These are phyloP conservation scores for Tricholauxania praeusta DNA, from an alignment of 2,888 invertebrate genomes.

Conservation along the genomic window DNA sequence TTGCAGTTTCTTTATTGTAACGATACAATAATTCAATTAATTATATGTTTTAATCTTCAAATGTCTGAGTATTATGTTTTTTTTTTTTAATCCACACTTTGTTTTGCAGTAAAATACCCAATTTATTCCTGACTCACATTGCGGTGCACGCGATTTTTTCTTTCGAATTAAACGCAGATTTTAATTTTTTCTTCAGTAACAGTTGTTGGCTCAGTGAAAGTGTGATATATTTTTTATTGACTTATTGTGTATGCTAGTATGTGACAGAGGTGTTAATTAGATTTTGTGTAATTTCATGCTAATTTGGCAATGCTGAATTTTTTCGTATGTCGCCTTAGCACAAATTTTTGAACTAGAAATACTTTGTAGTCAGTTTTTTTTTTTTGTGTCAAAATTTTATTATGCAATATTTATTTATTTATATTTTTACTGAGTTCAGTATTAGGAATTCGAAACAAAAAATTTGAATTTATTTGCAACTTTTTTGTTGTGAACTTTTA, in stretches of 20 bases:
- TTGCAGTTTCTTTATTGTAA: too few species aligned
- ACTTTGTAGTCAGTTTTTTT: constrained; percentile 12
- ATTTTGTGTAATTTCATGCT: constrained; percentile 45
- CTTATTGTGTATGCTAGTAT: constrained; percentile 42
- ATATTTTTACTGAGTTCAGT: constrained; percentile 1
- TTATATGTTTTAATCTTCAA: too few species aligned
- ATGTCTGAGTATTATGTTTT: too few species aligned
- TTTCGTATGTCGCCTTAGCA: background rate
- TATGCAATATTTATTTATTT: constrained; percentile 41
- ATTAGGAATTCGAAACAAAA: background rate
- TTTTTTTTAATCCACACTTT: too few species aligned
- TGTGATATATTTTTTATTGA: constrained; percentile 23
- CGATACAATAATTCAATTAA: too few species aligned
- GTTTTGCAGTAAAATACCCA: too few species aligned
- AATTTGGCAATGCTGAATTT: constrained; percentile 41
- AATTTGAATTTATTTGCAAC: background rate
- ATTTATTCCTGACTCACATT: background rate
- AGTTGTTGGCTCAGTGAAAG: constrained; percentile 18
- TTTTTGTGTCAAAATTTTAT: constrained; percentile 24
- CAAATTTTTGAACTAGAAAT: constrained; percentile 2
- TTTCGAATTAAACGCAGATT: background rate
- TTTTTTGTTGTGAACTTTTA: background rate
- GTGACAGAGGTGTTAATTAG: constrained; percentile 63
- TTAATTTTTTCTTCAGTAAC: background rate
- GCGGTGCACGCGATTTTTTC: background rate